Base-by-base conservation (phyloP, 2,113 vertebrate genomes). In the Equus quagga region DNA sequence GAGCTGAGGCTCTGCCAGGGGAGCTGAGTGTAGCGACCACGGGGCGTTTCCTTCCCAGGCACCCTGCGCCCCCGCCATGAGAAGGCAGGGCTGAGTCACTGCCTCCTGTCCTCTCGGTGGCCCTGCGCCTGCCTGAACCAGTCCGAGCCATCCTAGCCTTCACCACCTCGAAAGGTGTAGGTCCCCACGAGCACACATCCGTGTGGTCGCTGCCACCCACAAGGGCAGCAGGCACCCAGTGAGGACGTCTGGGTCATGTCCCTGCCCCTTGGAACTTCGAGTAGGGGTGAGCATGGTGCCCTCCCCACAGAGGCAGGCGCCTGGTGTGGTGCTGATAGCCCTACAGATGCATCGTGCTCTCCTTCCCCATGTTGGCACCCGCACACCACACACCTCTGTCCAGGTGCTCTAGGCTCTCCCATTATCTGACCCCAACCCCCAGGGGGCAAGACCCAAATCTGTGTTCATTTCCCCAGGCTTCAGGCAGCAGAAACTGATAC, bases 1-100 rank as follows among this genome's bases (percentile, higher is more conserved):
- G 60, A 67, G 11, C n/a, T 14, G 2, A 31, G 24, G 60, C 62
- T 26, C 46, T 91, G 62, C 36, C n/a, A 15, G 62, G 89, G 15
- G 3, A 13, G 24, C 46, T 2, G 1, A 23, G 17, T 23, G 1
- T 67, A 60, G 88, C n/a, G 8, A 2, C 46, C 36, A 2, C 0
- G 24, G 72, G 58, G 31, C 23, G 51, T 49, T 13, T 0, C 31
- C 73, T n/a, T 36, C 54, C 28, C 33, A 33, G 33, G 72, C 72
- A 28, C 21, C 44, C 8, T 23, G 8, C 21, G 8, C 23, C n/a
- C 2, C 78, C 78, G 5, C 78, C 51, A 7, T n/a, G 76, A 54
- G 76, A 9, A 23, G 49, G 76, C 51, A 2, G 31, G 76, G 51
- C 76, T 13, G 33, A 23, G 33, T 46, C 28, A 7, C 70, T 62